Base-by-base conservation (phyloP, 30 jellyfish, hydroid and myxozoan genomes). In the Nemopilema nomurai region DNA sequence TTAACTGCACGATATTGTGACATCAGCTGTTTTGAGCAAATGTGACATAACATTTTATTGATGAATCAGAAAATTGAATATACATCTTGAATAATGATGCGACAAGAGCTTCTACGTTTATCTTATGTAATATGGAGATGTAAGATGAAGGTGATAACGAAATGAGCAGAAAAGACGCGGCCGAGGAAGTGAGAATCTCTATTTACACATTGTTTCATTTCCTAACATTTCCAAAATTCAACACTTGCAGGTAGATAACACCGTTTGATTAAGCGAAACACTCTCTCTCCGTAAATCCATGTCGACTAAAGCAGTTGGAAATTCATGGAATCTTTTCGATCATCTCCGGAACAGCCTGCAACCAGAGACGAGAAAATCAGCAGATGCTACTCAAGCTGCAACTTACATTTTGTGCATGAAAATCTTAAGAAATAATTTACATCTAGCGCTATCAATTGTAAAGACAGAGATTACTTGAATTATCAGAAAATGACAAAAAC, bases 311-410 rank as follows among this genome's bases (percentile, higher is more conserved):
- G 13, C 57, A 3, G 6, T 6, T 13, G 57, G 6, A 41, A 13
- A 41, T 41, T 41, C 13, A 41, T 3, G 91, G 91, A 22, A 91
- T 65, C 77, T 85, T 91, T 32, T 72, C 90, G 20, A 90, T 85
- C 93, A 91, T 77, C 74, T 86, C 96, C 20, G 98, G 96, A 75
- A 86, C 74, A 22, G 90, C 98, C 93, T 88, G 77, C 51, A 80
- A 71, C 24, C 29, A 23, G 25, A 71, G 9, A 49, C 19, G 13
- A 41, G 9, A 41, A 6, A 13, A 13, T 41, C 57, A 41, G 57
- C 57, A 3, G 57, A 41, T 41, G 6, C 13, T 41, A 41, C 13
- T 41, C 6, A 6, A 6, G 6, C 13, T 3, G 6, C 16, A 74
- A 71, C 16, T n/a, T 33, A 8, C 26, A n/a, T n/a, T n/a, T n/a